These are phyloP conservation scores for Astur gentilis DNA, from an alignment of 2,113 vertebrate genomes.

Conservation along the genomic window DNA sequence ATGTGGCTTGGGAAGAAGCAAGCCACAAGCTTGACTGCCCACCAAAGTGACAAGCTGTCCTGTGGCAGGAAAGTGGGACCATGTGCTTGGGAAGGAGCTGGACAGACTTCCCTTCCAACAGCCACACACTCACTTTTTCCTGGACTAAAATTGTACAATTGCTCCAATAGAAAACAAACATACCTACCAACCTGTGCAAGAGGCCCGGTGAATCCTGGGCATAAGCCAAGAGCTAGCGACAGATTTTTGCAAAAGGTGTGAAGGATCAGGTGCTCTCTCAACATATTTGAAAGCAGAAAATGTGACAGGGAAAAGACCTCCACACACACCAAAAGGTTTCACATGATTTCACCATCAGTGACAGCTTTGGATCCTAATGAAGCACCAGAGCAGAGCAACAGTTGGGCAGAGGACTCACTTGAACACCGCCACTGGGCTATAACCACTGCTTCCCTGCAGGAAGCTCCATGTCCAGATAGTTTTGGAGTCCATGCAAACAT, in stretches of 20 bases:
- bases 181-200: not conserved
- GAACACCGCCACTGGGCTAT: not conserved
- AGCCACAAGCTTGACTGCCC: not conserved
- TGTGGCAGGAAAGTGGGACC: not conserved
- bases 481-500: not conserved
- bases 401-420: not conserved
- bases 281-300: not conserved
- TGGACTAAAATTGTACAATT: not conserved
- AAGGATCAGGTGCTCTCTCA: not conserved
- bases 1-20: not conserved
- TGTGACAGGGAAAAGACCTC: not conserved
- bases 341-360: accelerated
- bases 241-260: not conserved
- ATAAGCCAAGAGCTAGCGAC: not conserved
- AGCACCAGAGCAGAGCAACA: not conserved
- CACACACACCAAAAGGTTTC: not conserved
- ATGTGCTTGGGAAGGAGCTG: accelerated
- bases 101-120: not conserved
- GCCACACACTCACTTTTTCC: not conserved
- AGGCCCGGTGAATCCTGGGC: not conserved
- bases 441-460: not conserved
- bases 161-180: not conserved
- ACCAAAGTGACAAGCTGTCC: not conserved
- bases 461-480: not conserved
- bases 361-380: not conserved